Base-by-base conservation (phyloP, 2,797 vertebrate genomes). In the Sebastes vulpes region DNA sequence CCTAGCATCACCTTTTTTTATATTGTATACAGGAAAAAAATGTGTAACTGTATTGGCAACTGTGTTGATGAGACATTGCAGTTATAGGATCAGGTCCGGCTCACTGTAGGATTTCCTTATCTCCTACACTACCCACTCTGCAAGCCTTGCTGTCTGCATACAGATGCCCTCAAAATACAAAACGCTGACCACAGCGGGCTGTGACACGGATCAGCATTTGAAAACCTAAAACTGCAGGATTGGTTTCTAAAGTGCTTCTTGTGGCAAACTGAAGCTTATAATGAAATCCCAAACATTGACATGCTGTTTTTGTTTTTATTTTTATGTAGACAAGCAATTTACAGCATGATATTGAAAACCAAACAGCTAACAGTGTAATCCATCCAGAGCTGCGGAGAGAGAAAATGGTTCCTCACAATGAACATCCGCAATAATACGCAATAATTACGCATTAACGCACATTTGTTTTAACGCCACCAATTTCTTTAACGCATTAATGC, bases 131-230 rank as follows among this genome's bases (percentile, higher is more conserved):
- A 67, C 23, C 52, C 52, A 54, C 52, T 38, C 52, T 72, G 63
- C 25, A 72, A 2, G 50, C 48, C 2, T 35, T 38, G n/a, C 77
- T 50, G 65, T 69, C 68, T 81, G 53, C 66, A 74, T 66, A 60
- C 65, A 74, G 50, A 76, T 56, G 31, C 57, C 48, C 25, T 76
- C 10, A 59, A 42, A 50, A 63, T 54, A 28, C 20, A 72, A 75
- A 70, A 60, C 56, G 82, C 77, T 79, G 75, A 85, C 69, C 57
- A 12, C 56, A 72, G 42, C 9, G 1, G 38, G 65, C 26, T 63
- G 60, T 38, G 31, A 63, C 52, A 38, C 26, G 65, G 56, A 82
- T 67, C 38, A 70, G 59, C 50, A 52, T 46, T 65, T 31, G 52
- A 59, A 56, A 38, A 14, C 2, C 11, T 14, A 61, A 6, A 59